Percentiles rank a stretch among this genome's conserved stretches.
Evolutionary conservation across 2,113 vertebrate species (phyloP).

Genomic region (Gopherus flavomarginatus): DNA sequence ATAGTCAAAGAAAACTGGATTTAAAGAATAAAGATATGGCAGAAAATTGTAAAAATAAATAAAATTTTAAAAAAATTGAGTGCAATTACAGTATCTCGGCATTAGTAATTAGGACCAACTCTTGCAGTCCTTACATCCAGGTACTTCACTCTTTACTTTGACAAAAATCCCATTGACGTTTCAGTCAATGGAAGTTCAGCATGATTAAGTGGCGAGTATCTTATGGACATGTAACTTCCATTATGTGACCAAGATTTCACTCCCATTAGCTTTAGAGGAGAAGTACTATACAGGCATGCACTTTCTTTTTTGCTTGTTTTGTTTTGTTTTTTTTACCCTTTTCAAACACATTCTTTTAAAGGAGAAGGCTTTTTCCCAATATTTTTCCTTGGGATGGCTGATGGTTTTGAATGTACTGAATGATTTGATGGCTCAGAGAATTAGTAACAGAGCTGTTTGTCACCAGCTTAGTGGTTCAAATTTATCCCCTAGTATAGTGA

Average conservation of each 20-base stretch:
- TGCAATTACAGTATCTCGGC: neutral
- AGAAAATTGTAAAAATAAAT: neutral
- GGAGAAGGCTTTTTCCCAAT: conserved; percentile 16
- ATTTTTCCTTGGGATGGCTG: neutral
- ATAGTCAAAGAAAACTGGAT: neutral
- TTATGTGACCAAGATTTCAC: neutral
- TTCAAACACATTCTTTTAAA: conserved; percentile 47
- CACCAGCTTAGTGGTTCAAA: neutral
- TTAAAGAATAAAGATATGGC: neutral
- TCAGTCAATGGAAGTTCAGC: neutral
- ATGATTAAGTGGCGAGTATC: neutral
- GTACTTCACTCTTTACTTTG: neutral
- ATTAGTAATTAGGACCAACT: conserved; percentile 7
- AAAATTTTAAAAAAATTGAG: neutral
- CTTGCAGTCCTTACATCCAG: neutral
- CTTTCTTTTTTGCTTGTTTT: conserved; percentile 32
- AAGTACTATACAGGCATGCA: neutral
- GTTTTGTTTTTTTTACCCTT: neutral
- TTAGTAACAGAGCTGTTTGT: conserved; percentile 1
- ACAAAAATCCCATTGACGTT: neutral
- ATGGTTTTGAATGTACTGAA: neutral
- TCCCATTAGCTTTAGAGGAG: neutral
- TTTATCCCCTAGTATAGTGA: neutral
- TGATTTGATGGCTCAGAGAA: conserved; percentile 11
- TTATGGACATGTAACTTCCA: neutral